A percentile compares a stretch with the other conserved stretches of the same genome.
These are phyloP conservation scores for Sitobion miscanthi DNA, from an alignment of 1,140 invertebrate species.

Conservation along the genomic window DNA sequence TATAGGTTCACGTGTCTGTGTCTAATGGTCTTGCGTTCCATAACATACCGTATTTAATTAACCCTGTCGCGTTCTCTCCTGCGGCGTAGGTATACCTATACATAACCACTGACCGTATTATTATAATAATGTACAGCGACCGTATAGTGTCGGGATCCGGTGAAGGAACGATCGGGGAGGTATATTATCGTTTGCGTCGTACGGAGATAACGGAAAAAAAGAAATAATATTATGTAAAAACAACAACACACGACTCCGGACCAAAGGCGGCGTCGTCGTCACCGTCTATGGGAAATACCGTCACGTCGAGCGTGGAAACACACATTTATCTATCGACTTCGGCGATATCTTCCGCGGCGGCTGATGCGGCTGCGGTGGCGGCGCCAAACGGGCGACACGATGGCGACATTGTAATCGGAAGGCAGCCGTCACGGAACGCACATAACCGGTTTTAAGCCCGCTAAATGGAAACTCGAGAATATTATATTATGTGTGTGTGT, in stretches of 20 bases:
- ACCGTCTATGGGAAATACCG: slow-evolving; percentile 23
- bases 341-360: slow-evolving; percentile 14
- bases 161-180: background rate
- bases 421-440: slow-evolving; percentile 42
- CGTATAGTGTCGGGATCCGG: background rate
- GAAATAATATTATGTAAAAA: background rate
- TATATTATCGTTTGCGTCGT: background rate
- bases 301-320: slow-evolving; percentile 29
- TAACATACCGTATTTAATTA: slow-evolving; percentile 22
- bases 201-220: slow-evolving; percentile 10
- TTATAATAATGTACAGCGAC: background rate
- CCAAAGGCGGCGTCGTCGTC: slow-evolving; percentile 6
- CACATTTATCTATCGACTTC: background rate
- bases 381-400: slow-evolving; percentile 53
- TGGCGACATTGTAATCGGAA: slow-evolving; percentile 56
- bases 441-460: slow-evolving; percentile 41
- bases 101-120: background rate
- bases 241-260: background rate
- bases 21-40: background rate
- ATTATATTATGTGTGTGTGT: background rate
- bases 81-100: too few species aligned
- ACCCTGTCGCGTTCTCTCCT: background rate
- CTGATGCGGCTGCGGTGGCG: slow-evolving; percentile 4
- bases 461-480: slow-evolving; percentile 52
- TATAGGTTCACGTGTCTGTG: background rate